Evolutionary conservation across 1,140 invertebrate species (phyloP).

Genomic region (Pogonomyrmex californicus): DNA sequence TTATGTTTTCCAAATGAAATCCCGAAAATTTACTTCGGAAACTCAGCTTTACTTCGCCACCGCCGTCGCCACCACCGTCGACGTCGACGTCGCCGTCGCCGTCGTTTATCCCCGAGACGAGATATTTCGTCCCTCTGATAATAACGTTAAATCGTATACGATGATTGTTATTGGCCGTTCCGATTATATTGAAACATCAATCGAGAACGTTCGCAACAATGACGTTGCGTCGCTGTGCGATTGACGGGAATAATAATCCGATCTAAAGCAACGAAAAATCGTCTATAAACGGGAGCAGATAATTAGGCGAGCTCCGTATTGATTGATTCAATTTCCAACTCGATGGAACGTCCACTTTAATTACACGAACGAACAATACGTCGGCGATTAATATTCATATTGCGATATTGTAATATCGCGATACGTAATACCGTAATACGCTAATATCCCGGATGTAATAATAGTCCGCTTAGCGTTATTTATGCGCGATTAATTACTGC

Average conservation of each 20-base stretch:
- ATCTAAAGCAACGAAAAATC: conserved; percentile 55
- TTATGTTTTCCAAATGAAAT: conserved; percentile 87
- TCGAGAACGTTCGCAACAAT: conserved; percentile 28
- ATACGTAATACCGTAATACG: conserved; percentile 72
- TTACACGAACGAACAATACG: conserved; percentile 73
- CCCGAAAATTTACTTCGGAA: conserved; percentile 85
- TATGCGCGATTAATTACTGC: conserved; percentile 74
- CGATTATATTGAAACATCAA: conserved; percentile 16
- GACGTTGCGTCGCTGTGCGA: conserved; percentile 45
- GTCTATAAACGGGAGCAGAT: conserved; percentile 67
- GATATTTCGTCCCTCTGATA: conserved; percentile 3
- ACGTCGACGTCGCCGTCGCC: background rate
- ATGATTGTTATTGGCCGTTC: conserved; percentile 24
- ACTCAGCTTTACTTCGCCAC: background rate
- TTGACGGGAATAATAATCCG: conserved; percentile 36
- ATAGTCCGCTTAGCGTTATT: conserved; percentile 76
- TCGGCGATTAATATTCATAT: conserved; percentile 78
- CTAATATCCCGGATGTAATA: conserved; percentile 75
- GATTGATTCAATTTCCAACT: conserved; percentile 77
- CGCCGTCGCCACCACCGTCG: background rate
- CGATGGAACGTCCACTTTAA: conserved; percentile 76
- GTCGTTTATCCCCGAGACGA: conserved; percentile 27
- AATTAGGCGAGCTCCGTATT: conserved; percentile 75
- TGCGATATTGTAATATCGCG: conserved; percentile 76
- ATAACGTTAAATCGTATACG: conserved; percentile 7